These are phyloP conservation scores for Thaumetopoea pityocampa DNA, from an alignment of 1,140 invertebrate species.

Conservation along the genomic window DNA sequence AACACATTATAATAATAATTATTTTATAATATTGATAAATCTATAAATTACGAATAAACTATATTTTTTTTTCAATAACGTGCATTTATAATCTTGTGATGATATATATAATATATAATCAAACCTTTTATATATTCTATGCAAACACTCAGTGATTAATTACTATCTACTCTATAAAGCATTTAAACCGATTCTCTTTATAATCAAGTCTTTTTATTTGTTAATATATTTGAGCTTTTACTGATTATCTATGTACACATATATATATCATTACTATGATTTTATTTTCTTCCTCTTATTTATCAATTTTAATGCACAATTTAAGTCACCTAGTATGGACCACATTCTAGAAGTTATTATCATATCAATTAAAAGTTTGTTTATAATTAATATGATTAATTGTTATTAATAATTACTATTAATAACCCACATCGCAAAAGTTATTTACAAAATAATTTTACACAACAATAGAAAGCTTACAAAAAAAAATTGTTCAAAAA, in stretches of 20 bases:
- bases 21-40: constrained; percentile 33
- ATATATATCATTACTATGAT: constrained; percentile 34
- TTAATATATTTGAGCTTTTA: constrained; percentile 70
- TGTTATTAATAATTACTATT: too few relatives aligned
- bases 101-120: constrained; percentile 24
- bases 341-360: constrained; percentile 57
- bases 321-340: constrained; percentile 71
- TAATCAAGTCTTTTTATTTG: constrained; percentile 66
- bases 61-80: constrained; percentile 33
- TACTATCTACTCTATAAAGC: constrained; percentile 55
- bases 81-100: constrained; percentile 43
- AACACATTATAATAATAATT: constrained; percentile 35
- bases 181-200: constrained; percentile 53
- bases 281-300: constrained; percentile 38
- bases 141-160: constrained; percentile 53
- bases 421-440: too few relatives aligned
- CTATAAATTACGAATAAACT: constrained; percentile 39
- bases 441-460: constrained; percentile 13
- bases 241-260: constrained; percentile 63
- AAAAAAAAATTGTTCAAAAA: constrained; percentile 26
- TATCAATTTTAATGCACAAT: constrained; percentile 68
- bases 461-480: too few relatives aligned
- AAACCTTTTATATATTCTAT: constrained; percentile 13
- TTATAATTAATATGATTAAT: constrained; percentile 18
- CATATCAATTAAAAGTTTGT: constrained; percentile 16